These are phyloP conservation scores for Ostrea denselamellosa DNA, from an alignment of 1,140 invertebrate species.

Conservation along the genomic window DNA sequence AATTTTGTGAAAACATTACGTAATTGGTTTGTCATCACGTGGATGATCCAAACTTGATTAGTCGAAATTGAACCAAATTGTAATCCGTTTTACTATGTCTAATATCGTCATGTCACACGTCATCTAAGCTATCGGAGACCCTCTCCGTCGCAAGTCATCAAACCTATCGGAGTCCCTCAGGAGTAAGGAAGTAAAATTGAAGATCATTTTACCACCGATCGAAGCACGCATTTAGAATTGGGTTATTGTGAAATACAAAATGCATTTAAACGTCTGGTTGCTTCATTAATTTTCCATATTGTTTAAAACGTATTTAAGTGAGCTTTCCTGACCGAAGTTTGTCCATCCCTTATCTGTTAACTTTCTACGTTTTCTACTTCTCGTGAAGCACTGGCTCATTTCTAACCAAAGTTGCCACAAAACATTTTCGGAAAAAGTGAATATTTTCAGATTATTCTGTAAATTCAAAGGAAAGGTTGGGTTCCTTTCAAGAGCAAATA, in stretches of 20 bases:
- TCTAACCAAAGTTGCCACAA: too few relatives aligned
- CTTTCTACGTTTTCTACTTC: too few relatives aligned
- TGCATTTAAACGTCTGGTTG: too few relatives aligned
- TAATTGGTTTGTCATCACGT: slow-evolving; percentile 9
- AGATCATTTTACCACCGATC: neutral
- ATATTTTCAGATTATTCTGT: too few relatives aligned
- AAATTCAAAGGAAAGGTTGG: too few relatives aligned
- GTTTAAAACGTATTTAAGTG: too few relatives aligned
- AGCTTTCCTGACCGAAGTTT: too few relatives aligned
- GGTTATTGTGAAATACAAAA: neutral
- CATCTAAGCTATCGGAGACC: slow-evolving; percentile 23
- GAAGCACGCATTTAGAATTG: neutral
- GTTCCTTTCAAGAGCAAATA: too few relatives aligned
- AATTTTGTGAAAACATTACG: slow-evolving; percentile 29
- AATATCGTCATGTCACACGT: slow-evolving; percentile 8
- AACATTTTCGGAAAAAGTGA: too few relatives aligned
- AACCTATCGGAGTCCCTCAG: neutral
- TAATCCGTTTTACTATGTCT: slow-evolving; percentile 1
- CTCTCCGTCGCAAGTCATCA: neutral
- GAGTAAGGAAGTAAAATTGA: neutral
- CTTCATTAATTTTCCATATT: too few relatives aligned
- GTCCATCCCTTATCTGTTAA: too few relatives aligned
- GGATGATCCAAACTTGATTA: slow-evolving; percentile 29
- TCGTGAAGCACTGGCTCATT: too few relatives aligned
- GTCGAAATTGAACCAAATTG: slow-evolving; percentile 19